phyloP scores from a whole-genome alignment of 2,113 vertebrate species.

The Ramphastos sulfuratus region DNA sequence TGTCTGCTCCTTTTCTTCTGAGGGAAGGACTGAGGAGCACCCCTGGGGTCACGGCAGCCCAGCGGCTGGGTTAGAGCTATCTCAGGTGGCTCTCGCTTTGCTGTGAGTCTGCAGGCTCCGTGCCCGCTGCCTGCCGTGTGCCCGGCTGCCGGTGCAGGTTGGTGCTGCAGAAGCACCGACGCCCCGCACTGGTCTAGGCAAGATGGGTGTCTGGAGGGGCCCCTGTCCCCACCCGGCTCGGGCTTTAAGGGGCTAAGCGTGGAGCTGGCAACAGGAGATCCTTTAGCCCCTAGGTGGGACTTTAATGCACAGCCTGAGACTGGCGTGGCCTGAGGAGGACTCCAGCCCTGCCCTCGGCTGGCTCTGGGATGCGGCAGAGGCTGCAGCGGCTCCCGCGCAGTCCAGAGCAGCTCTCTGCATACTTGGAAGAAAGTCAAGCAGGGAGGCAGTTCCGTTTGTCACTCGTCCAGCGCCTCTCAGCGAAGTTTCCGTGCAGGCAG shows the following conservation, averaged over 20 bases:
- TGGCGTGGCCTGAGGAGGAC: not conserved
- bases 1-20: not conserved
- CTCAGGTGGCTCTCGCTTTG: not conserved
- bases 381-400: not conserved
- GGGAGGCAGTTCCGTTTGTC: not conserved
- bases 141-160: not conserved
- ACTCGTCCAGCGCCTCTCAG: not conserved
- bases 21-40: not conserved
- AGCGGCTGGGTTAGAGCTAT: fast-evolving
- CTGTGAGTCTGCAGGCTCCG: not conserved
- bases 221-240: not conserved
- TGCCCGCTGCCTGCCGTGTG: not conserved
- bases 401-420: constrained; percentile 4
- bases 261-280: not conserved
- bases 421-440: constrained; percentile 38
- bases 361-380: not conserved
- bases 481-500: not conserved
- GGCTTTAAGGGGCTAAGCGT: not conserved
- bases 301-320: not conserved
- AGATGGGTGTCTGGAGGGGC: not conserved
- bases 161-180: not conserved
- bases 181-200: not conserved
- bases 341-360: not conserved
- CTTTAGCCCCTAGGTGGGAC: not conserved
- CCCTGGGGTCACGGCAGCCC: fast-evolving